Conservation (phyloP, 2,888 invertebrate genomes). For the Eupithecia subumbrata region DNA sequence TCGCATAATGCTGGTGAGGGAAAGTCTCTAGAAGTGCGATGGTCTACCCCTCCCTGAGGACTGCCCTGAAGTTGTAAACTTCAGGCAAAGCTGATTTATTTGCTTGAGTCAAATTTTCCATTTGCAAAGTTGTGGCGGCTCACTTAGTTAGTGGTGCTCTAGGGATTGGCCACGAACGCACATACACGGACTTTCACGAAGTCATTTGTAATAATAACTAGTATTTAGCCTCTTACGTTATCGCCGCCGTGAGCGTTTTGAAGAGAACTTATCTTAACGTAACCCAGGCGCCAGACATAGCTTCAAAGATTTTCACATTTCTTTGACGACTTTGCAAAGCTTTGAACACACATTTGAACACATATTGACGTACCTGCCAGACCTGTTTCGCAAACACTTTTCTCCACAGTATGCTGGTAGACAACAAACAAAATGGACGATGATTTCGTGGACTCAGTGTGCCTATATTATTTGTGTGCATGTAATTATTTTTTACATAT, state of each 20-base stretch:
- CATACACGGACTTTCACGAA: background rate
- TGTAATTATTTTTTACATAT: too few species aligned
- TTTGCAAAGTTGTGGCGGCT: constrained; percentile 16
- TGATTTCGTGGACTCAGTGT: too few species aligned
- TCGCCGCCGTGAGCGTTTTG: background rate
- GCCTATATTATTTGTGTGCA: too few species aligned
- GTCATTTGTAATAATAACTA: background rate
- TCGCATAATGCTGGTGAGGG: background rate
- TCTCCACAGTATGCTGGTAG: too few species aligned
- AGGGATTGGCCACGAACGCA: background rate
- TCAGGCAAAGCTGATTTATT: constrained; percentile 29
- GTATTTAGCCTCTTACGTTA: background rate
- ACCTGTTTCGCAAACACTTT: too few species aligned
- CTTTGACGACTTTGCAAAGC: too few species aligned
- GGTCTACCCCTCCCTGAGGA: constrained; percentile 16
- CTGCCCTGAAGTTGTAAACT: constrained; percentile 23
- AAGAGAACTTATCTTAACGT: too few species aligned
- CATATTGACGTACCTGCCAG: too few species aligned
- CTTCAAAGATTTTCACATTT: too few species aligned
- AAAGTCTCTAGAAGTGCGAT: constrained; percentile 14
- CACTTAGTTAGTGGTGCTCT: constrained; percentile 10
- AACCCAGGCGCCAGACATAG: too few species aligned
- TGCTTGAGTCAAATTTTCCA: constrained; percentile 17
- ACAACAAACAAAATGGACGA: too few species aligned
- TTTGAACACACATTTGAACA: too few species aligned